Percentiles rank a stretch among this genome's conserved stretches.
phyloP scores from a whole-genome alignment of 2,797 vertebrate species.

The Coreius guichenoti region DNA sequence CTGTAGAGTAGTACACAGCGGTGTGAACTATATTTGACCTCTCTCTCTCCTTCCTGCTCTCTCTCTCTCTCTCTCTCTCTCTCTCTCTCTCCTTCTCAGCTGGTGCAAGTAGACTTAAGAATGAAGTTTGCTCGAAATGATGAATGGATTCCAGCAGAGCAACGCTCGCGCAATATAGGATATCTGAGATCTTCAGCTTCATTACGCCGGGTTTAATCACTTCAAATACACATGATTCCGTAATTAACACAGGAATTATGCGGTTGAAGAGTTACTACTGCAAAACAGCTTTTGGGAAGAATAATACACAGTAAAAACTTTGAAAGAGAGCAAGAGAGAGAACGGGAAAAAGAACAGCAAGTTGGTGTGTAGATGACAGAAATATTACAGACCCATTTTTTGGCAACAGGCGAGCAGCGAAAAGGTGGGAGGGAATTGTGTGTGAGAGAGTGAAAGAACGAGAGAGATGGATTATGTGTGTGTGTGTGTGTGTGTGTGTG shows the following conservation, averaged over 20 bases:
- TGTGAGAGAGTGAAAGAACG: slow-evolving; percentile 58
- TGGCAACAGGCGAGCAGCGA: slow-evolving; percentile 88
- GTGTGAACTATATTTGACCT: slow-evolving; percentile 63
- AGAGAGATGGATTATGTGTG: slow-evolving; percentile 63
- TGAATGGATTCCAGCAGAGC: slow-evolving; percentile 35
- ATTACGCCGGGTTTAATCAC: slow-evolving; percentile 39
- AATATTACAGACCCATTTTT: slow-evolving; percentile 88
- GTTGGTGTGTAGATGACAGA: slow-evolving; percentile 85
- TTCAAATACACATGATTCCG: slow-evolving; percentile 52
- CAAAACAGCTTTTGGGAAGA: slow-evolving; percentile 26
- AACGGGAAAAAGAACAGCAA: slow-evolving; percentile 58
- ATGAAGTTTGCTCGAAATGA: slow-evolving; percentile 38
- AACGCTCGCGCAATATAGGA: slow-evolving; percentile 9
- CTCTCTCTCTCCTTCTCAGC: slow-evolving; percentile 27
- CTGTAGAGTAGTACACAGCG: slow-evolving; percentile 57
- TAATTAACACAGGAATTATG: slow-evolving; percentile 42
- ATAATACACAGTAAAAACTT: slow-evolving; percentile 4
- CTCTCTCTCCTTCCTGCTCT: slow-evolving; percentile 34
- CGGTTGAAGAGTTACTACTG: background rate
- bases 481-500: slow-evolving; percentile 57
- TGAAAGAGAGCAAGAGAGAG: slow-evolving; percentile 39
- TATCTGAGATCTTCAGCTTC: slow-evolving; percentile 15
- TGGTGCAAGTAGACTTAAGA: slow-evolving; percentile 39
- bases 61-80: slow-evolving; percentile 22
- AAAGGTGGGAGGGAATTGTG: slow-evolving; percentile 82